Evolutionary conservation across 2,797 vertebrate species (phyloP).

Genomic region (Sandelia bainsii): DNA sequence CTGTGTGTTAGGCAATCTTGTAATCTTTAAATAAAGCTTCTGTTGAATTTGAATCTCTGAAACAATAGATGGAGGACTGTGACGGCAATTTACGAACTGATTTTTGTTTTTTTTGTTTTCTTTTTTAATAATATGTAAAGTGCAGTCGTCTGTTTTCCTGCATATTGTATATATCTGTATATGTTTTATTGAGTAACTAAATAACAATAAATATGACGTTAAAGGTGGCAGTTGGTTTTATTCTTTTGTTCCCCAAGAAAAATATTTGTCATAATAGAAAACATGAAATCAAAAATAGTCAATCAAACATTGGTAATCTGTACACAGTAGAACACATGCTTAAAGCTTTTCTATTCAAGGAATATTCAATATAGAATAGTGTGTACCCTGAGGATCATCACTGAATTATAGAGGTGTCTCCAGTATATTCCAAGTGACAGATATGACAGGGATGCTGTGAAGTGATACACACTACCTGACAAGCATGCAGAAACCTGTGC

Average conservation of each 20-base stretch:
- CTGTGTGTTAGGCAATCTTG: conserved; percentile 98
- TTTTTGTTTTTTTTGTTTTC: conserved; percentile 83
- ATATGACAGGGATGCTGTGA: conserved; percentile 63
- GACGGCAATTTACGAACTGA: conserved; percentile 93
- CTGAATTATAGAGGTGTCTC: conserved; percentile 45
- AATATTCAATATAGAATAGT: conserved; percentile 17
- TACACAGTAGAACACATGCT: background rate
- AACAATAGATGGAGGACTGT: conserved; percentile 97
- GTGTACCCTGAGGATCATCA: conserved; percentile 44
- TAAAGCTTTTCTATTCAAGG: conserved; percentile 13
- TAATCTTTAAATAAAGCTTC: conserved; percentile 89
- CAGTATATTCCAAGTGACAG: conserved; percentile 62
- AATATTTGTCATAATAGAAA: background rate
- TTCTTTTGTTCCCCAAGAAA: background rate
- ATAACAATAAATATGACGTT: conserved; percentile 99
- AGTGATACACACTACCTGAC: conserved; percentile 63
- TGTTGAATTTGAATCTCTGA: conserved; percentile 93
- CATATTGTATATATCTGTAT: conserved; percentile 99
- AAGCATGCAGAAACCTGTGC: conserved; percentile 52
- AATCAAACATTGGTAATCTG: conserved; percentile 8
- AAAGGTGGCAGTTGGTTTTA: conserved; percentile 86
- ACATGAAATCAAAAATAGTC: background rate
- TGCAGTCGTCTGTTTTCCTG: conserved; percentile 99
- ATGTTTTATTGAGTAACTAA: conserved; percentile 99
- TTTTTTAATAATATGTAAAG: conserved; percentile 97